Conservation (phyloP, 2,797 vertebrate genomes). For the Knipowitschia caucasica region DNA sequence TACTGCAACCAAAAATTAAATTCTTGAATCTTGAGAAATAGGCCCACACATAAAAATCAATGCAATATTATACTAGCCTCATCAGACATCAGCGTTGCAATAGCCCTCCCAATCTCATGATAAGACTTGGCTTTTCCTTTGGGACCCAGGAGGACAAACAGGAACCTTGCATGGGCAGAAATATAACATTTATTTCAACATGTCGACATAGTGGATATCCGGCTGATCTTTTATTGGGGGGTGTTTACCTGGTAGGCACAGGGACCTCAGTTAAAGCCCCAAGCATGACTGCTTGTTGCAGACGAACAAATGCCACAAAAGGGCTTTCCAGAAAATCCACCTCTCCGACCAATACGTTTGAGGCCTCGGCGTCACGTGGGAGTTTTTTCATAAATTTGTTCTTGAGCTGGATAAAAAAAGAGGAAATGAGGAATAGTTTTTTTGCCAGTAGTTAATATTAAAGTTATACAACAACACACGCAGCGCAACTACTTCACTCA, state of each 20-base stretch:
- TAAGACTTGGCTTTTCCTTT: slow-evolving; percentile 98
- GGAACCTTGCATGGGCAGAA: slow-evolving; percentile 75
- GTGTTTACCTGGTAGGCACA: slow-evolving; percentile 89
- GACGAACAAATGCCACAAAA: slow-evolving; percentile 94
- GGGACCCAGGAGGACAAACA: slow-evolving; percentile 94
- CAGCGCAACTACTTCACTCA: too few relatives aligned
- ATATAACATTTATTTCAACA: background rate
- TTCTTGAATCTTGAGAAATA: too few relatives aligned
- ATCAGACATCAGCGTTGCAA: slow-evolving; percentile 97
- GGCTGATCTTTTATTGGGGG: background rate
- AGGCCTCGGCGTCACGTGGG: slow-evolving; percentile 94
- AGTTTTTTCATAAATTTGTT: slow-evolving; percentile 99
- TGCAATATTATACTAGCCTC: slow-evolving; percentile 76
- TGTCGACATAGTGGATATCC: background rate
- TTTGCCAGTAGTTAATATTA: too few relatives aligned
- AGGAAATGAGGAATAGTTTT: too few relatives aligned
- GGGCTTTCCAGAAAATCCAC: slow-evolving; percentile 93
- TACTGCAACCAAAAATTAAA: too few relatives aligned
- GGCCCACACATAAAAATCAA: background rate
- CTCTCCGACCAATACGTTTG: slow-evolving; percentile 94
- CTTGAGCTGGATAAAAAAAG: slow-evolving; percentile 81
- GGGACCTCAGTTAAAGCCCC: slow-evolving; percentile 95
- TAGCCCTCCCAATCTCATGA: slow-evolving; percentile 94
- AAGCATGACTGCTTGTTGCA: slow-evolving; percentile 94
- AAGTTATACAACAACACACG: too few relatives aligned